Base-by-base conservation (phyloP, 2,797 vertebrate genomes). In the Paguma larvata region DNA sequence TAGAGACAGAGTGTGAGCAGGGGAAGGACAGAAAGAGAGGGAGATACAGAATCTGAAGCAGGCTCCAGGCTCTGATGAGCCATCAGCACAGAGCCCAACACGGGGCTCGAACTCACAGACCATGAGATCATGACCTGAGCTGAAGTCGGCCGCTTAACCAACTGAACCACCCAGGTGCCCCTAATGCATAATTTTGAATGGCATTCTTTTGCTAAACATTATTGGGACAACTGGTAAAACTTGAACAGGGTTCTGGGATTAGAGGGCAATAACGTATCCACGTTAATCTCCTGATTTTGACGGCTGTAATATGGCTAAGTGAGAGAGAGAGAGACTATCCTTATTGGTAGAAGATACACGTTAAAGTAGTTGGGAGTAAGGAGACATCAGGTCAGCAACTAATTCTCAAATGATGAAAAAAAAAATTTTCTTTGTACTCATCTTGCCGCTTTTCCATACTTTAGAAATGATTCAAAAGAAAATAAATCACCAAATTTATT, bases 381-480 rank as follows among this genome's bases (percentile, higher is more conserved):
- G n/a, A 32, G 34, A 32, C 62, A 6, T 62, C 51, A 68, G 68
- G 5, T 75, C 32, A 82, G 32, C 51, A 80, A 80, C 9, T 79
- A 30, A 63, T 25, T 87, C 41, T 68, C 63, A 75, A 68, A 30
- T 38, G 53, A 38, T 53, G 34, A 16, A 8, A 51, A 68, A 68
- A 70, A n/a, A 19, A 27, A 51, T 4, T 1, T 59, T 44, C 5
- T 67, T 72, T 46, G 7, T 87, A 67, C 34, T 72, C 25, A 82
- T 84, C 63, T 51, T 72, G 51, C 48, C 84, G 14, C 13, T 84
- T 89, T 85, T 87, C 70, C 65, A 12, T 82, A 89, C 15, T 10
- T 85, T 73, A 93, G 59, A 97, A 94, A 95, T 38, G 21, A 94
- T 27, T 82, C 86, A 72, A 94, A 91, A 63, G 65, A 94, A 83